Evolutionary conservation across 2,888 invertebrate genomes (phyloP).

Genomic region (Malachius bipustulatus): DNA sequence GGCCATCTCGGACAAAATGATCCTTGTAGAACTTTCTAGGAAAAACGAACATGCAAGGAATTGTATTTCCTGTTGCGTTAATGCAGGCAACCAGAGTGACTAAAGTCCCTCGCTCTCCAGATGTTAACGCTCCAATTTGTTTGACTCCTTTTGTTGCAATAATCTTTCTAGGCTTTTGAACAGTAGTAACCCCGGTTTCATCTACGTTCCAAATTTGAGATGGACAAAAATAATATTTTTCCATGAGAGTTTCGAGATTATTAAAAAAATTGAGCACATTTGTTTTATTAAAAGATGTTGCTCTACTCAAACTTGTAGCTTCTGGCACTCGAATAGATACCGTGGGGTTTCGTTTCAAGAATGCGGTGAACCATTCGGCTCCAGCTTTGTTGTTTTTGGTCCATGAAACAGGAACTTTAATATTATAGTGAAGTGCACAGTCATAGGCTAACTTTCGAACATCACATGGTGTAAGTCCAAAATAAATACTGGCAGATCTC

Average conservation of each 20-base stretch:
- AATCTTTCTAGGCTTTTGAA: conserved; percentile 24
- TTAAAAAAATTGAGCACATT: conserved; percentile 11
- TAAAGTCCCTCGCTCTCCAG: conserved; percentile 23
- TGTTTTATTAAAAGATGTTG: conserved; percentile 13
- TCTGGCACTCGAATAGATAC: too few species aligned
- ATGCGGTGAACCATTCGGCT: too few species aligned
- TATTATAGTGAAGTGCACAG: too few species aligned
- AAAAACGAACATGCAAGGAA: conserved; percentile 27
- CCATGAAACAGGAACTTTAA: too few species aligned
- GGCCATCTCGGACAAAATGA: conserved; percentile 11
- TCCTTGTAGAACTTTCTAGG: conserved; percentile 18
- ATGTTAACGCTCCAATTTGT: conserved; percentile 24
- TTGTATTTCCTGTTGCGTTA: conserved; percentile 20
- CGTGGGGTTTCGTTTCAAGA: too few species aligned
- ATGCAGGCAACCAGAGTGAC: conserved; percentile 22
- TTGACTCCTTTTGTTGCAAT: conserved; percentile 24
- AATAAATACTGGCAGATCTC: too few species aligned
- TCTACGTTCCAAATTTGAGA: conserved; percentile 14
- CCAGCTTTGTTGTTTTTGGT: too few species aligned
- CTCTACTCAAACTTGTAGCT: conserved; percentile 7
- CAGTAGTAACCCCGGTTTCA: conserved; percentile 20
- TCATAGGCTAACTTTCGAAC: too few species aligned
- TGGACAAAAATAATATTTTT: conserved; percentile 11
- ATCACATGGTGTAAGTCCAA: too few species aligned
- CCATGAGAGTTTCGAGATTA: conserved; percentile 9